A percentile compares a stretch with the other conserved stretches of the same genome.
phyloP scores from a whole-genome alignment of 2,888 invertebrate genomes.

The Leuctra nigra region DNA sequence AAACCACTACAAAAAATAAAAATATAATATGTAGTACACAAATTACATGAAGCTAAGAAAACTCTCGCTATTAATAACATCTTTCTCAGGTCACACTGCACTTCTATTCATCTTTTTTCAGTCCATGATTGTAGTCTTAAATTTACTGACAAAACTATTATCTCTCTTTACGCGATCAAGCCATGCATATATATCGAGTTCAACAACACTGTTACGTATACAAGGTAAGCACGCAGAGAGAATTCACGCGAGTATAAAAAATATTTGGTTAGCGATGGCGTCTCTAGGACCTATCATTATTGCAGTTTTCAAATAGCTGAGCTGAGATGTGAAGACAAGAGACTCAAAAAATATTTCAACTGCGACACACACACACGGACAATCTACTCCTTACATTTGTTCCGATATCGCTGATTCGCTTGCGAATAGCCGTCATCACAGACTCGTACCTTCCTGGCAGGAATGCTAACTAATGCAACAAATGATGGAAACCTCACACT shows the following conservation, averaged over 20 bases:
- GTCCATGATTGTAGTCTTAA: not conserved
- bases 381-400: not conserved
- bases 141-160: no score
- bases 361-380: not conserved
- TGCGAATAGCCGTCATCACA: not conserved
- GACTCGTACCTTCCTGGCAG: constrained; percentile 1
- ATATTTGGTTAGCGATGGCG: not conserved
- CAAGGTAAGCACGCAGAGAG: no score
- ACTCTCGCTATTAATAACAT: no score
- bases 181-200: no score
- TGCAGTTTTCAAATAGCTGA: not conserved
- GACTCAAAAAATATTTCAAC: not conserved
- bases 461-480: constrained; percentile 5
- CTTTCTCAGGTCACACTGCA: not conserved
- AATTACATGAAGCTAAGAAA: no score
- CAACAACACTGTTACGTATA: no score
- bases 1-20: constrained; percentile 8
- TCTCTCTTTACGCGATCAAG: no score
- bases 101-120: no score
- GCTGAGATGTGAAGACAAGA: not conserved
- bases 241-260: not conserved
- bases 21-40: not conserved
- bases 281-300: not conserved
- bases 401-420: not conserved
- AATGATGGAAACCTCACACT: not conserved